Base-by-base conservation (phyloP, 2,797 vertebrate genomes). In the Ibycter americanus region DNA sequence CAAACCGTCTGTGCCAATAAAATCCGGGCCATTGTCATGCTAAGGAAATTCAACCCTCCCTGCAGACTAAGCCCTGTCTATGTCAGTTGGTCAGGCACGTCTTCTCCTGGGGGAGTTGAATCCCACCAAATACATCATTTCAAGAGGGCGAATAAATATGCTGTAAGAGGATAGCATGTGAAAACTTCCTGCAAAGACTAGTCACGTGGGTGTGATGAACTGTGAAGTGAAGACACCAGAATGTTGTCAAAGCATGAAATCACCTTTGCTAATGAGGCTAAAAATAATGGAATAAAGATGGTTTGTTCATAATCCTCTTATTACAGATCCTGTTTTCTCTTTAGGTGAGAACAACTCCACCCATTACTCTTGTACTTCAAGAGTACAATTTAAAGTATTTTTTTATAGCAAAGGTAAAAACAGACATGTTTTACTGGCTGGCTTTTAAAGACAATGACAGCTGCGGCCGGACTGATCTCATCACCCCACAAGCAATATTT, bases 161-260 rank as follows among this genome's bases (percentile, higher is more conserved):
- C 83, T 83, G 94, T 95, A 97, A 96, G 25, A 52, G 85, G 80
- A 96, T 88, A 94, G 83, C 85, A 94, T 67, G 72, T 87, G 80
- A 96, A 95, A 95, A 77, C 63, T 94, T 96, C 91, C 87, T 94
- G 84, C 82, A 93, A 96, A 88, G 86, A 70, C 71, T 88, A 80
- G 90, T 92, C 95, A 97, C 93, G 81, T 97, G 93, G 59, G 67
- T 96, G 88, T 92, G 94, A 91, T 38, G 78, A 86, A 86, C 71
- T 90, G 56, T 32, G 66, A 90, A 82, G 78, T 54, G 58, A 94
- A 96, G 88, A 81, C 55, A 87, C 52, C 67, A 78, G 85, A 94
- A 79, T 92, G 84, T 82, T 89, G 66, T 79, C 93, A 87, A 51
- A 78, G 51, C 68, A 83, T 84, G 66, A 96, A 95, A 96, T 92